Evolutionary conservation across 2,888 invertebrate species (phyloP).

Genomic region (Gymnocheta viridis): DNA sequence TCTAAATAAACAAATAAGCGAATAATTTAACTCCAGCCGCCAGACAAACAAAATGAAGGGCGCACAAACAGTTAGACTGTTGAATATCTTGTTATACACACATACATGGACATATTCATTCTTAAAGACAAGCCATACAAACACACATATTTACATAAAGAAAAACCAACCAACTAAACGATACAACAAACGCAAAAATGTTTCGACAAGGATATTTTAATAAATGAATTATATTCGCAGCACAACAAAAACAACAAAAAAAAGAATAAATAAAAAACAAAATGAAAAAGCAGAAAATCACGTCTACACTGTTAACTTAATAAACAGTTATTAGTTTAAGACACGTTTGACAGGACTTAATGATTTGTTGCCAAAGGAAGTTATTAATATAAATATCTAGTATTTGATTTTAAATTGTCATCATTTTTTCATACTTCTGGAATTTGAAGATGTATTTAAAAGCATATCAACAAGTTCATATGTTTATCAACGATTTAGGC

Average conservation of each 20-base stretch:
- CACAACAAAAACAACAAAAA: not conserved
- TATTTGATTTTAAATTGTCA: not conserved
- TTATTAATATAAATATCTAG: not conserved
- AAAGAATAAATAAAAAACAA: too few species aligned
- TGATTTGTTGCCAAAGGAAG: slow-evolving; percentile 1
- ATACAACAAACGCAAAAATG: not conserved
- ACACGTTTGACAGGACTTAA: slow-evolving; percentile 24
- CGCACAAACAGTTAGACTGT: not conserved
- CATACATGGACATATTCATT: not conserved
- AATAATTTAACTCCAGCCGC: slow-evolving; percentile 18
- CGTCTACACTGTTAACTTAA: slow-evolving; percentile 28
- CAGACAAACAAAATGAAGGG: slow-evolving; percentile 1
- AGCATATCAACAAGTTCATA: too few species aligned
- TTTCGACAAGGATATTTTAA: slow-evolving; percentile 1
- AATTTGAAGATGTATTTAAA: too few species aligned
- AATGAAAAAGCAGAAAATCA: slow-evolving; percentile 14
- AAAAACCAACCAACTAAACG: not conserved
- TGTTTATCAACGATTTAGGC: too few species aligned
- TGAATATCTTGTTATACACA: not conserved
- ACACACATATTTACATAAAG: not conserved
- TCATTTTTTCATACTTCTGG: too few species aligned
- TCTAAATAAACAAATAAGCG: slow-evolving; percentile 27
- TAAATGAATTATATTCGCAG: not conserved
- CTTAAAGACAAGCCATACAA: not conserved
- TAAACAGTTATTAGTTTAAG: slow-evolving; percentile 42